Percentiles rank a stretch among this genome's conserved stretches.
These are phyloP conservation scores for Turnix velox DNA, from an alignment of 2,113 vertebrate species.

Conservation along the genomic window DNA sequence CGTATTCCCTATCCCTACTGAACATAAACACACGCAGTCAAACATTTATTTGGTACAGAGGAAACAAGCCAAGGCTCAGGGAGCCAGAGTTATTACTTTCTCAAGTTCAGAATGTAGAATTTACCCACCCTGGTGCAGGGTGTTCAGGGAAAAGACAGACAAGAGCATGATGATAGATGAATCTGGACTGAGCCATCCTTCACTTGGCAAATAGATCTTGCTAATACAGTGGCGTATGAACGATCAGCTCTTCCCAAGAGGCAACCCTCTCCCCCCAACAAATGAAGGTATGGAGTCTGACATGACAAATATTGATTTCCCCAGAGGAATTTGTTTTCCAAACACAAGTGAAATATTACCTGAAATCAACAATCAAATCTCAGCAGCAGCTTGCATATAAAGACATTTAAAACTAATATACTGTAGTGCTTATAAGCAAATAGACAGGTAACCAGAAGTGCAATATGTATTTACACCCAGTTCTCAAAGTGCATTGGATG, in stretches of 20 bases:
- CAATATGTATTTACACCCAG: not conserved
- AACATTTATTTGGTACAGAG: not conserved
- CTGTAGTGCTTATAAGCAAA: not conserved
- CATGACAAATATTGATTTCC: conserved; percentile 19
- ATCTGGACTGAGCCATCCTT: not conserved
- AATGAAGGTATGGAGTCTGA: not conserved
- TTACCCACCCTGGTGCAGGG: not conserved
- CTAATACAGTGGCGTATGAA: not conserved
- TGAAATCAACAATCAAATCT: conserved; percentile 1
- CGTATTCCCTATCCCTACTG: not conserved
- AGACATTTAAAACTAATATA: not conserved
- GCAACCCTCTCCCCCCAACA: not conserved
- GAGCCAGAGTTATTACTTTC: not conserved
- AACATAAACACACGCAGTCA: not conserved
- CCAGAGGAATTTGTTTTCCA: conserved; percentile 11
- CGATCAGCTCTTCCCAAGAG: not conserved
- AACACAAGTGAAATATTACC: not conserved
- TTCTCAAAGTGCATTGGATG: not conserved
- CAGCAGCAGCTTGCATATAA: not conserved
- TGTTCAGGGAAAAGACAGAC: not conserved
- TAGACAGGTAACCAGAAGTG: not conserved
- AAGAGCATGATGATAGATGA: not conserved
- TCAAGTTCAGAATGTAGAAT: not conserved
- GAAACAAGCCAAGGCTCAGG: not conserved
- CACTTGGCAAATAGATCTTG: not conserved